Conservation (phyloP, 2,888 invertebrate species). For the Nomada fabriciana region DNA sequence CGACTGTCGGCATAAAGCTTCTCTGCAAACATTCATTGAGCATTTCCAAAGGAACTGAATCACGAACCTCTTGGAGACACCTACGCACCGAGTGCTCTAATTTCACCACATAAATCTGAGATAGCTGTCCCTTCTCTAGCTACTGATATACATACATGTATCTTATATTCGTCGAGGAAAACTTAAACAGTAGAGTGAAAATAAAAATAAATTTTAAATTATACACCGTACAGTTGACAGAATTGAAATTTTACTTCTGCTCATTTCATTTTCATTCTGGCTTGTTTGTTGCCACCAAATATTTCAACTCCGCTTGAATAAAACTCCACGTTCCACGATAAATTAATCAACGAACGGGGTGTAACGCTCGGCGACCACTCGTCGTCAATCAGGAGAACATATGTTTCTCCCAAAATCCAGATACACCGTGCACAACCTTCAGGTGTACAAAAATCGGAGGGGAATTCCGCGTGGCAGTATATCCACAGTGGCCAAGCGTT, state of each 20-base stretch:
- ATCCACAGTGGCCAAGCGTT: conserved; percentile 47
- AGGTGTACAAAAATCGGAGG: conserved; percentile 45
- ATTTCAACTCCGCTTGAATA: too few species aligned
- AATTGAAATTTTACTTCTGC: too few species aligned
- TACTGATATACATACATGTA: too few species aligned
- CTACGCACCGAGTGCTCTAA: neutral
- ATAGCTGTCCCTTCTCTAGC: neutral
- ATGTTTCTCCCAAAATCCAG: conserved; percentile 67
- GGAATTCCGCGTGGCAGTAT: conserved; percentile 39
- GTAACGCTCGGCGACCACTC: too few species aligned
- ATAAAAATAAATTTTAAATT: too few species aligned
- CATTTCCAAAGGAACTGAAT: conserved; percentile 2
- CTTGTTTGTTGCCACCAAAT: too few species aligned
- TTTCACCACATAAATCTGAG: neutral
- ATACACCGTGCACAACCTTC: conserved; percentile 69
- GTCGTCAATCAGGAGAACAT: conserved; percentile 46
- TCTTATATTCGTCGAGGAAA: neutral
- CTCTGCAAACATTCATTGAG: conserved; percentile 1
- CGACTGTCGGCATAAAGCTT: neutral
- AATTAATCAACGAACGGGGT: neutral
- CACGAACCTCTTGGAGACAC: neutral
- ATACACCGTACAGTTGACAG: too few species aligned
- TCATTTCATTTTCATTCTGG: too few species aligned
- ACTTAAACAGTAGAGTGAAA: neutral
- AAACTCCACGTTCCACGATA: neutral